A percentile compares a stretch with the other conserved stretches of the same genome.
These are phyloP conservation scores for Tenthredo mesomela DNA, from an alignment of 2,888 invertebrate species.

Conservation along the genomic window DNA sequence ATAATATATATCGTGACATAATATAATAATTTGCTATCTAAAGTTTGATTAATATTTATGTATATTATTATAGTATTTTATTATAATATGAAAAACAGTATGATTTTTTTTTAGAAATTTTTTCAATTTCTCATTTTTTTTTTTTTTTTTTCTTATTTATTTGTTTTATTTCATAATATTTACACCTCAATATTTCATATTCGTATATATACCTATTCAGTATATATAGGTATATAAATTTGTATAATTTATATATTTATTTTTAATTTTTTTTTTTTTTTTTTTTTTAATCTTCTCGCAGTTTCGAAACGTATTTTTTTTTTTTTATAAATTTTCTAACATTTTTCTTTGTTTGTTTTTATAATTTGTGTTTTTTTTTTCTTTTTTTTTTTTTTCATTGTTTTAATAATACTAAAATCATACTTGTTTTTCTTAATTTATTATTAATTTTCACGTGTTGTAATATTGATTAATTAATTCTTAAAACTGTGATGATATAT, in stretches of 20 bases:
- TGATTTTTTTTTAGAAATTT: conserved; percentile 38
- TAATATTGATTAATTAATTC: background rate
- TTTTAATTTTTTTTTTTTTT: background rate
- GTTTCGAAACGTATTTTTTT: background rate
- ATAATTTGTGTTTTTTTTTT: background rate
- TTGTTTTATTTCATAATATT: background rate
- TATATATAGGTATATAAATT: too few relatives aligned
- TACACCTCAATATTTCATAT: conserved; percentile 22
- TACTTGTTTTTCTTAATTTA: conserved; percentile 37
- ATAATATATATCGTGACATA: conserved; percentile 30
- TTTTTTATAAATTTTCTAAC: background rate
- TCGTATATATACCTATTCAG: too few relatives aligned
- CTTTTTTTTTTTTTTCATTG: background rate
- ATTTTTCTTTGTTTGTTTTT: background rate
- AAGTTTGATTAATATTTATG: conserved; percentile 16
- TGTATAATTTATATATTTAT: background rate
- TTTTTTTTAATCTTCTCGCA: background rate
- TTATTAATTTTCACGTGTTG: conserved; percentile 1
- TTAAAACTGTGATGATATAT: background rate
- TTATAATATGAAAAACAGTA: conserved; percentile 34
- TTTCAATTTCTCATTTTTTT: too few relatives aligned
- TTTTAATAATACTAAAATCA: background rate
- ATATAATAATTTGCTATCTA: conserved; percentile 45
- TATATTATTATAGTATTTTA: conserved; percentile 22
- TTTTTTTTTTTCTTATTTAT: too few relatives aligned